Conservation (phyloP, 2,888 invertebrate species). For the Scaptomyza flava region DNA sequence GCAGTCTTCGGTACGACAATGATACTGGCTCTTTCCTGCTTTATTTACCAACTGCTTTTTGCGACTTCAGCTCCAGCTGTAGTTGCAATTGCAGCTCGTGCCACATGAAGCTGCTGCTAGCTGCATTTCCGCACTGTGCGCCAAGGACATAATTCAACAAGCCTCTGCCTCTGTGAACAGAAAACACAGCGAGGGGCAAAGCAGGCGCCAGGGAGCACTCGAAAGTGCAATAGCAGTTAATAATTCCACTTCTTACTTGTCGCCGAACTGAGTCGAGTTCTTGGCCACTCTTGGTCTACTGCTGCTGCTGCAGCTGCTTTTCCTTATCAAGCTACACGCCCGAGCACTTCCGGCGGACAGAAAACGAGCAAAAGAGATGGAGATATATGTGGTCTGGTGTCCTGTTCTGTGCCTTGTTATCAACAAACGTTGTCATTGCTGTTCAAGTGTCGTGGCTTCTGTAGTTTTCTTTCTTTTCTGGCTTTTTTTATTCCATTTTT, state of each 20-base stretch:
- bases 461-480: conserved; percentile 39
- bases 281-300: conserved; percentile 49
- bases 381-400: conserved; percentile 12
- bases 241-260: conserved; percentile 68
- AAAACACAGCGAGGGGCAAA: neutral
- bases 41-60: conserved; percentile 22
- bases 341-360: conserved; percentile 51
- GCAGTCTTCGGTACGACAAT: neutral
- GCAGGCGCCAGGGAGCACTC: conserved; percentile 58
- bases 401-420: conserved; percentile 53
- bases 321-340: conserved; percentile 57
- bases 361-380: neutral
- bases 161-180: conserved; percentile 7
- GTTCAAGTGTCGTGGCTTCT: conserved; percentile 57
- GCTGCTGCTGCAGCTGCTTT: conserved; percentile 27
- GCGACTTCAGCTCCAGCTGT: conserved; percentile 2
- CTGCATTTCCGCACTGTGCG: conserved; percentile 74
- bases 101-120: conserved; percentile 26
- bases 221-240: conserved; percentile 75
- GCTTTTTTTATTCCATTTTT: conserved; percentile 13
- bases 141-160: conserved; percentile 77
- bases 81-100: conserved; percentile 19
- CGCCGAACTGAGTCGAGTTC: conserved; percentile 51
- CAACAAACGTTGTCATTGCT: conserved; percentile 64
- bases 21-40: neutral